Base-by-base conservation (phyloP, 2,113 vertebrate genomes). In the Hymenochirus boettgeri region DNA sequence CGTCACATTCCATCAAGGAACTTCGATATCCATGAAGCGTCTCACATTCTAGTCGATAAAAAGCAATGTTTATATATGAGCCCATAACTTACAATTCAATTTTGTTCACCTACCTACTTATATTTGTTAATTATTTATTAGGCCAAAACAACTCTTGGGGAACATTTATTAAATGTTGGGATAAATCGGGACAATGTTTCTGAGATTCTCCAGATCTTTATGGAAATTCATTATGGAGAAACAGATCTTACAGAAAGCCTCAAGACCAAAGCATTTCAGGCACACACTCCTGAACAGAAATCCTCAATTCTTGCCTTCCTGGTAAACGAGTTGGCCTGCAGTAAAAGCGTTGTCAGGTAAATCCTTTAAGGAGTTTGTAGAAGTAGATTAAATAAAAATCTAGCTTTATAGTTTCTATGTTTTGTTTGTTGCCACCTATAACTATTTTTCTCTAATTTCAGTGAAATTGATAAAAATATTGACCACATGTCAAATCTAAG, bases 381-480 rank as follows among this genome's bases (percentile, higher is more conserved):
- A 11, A 13, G 2, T 35, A 13, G 33, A 7, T 11, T 35, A 7
- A 35, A 35, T 35, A 3, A 35, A 35, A 4, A 35, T 11, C 33
- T 35, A 12, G 15, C 7, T 33, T 4, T 33, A 11, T 9, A 35
- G 33, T 9, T 13, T 35, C 3, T 35, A 12, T 35, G 33, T 7
- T 2, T 35, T 35, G 39, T 18, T 3, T 42, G 5, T n/a, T 42
- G 3, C n/a, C n/a, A n/a, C n/a, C 3, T 39, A 6, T 42, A 42
- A 42, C 17, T n/a, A 15, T 42, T 10, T 46, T 26, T 12, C 23
- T 21, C n/a, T 26, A 21, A 42, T 69, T 69, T 24, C 88, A 98
- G 95, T 79, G 93, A 98, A 85, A 98, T 98, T 70, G 95, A 98
- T 79, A 95, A 94, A 86, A 96, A 90, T 77, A 96, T 98, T 61